Evolutionary conservation across 2,888 invertebrate species (phyloP), one percentile per base, ranked within the genome.

Genomic region (Corythucha ciliata): DNA sequence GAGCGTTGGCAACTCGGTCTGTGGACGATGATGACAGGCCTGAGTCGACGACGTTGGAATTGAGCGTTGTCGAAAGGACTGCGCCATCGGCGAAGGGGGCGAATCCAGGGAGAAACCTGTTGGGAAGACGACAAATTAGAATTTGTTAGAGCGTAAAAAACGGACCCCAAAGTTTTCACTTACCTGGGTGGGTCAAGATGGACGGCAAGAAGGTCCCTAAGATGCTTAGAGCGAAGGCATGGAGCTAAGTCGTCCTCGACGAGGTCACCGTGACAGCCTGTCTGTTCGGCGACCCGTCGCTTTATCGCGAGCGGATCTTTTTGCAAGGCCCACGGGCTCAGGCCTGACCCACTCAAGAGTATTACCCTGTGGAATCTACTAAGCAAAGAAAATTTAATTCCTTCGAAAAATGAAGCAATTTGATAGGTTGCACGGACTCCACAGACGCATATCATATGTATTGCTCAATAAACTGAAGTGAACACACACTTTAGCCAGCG

Each of bases 41-140:
- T 26, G 55, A 29, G 56, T 52, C 53, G 53, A 48, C 40, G 46
- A 56, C 56, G 26, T 52, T 51, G 27, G 59, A 56, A 37, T 54
- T 54, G 32, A 60, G 50, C 29, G 54, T 50, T 14, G 61, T 58
- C 1, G 68, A 77, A 59, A 88, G 77, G 57, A 88, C 85, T 22
- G 87, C 87, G 60, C 91, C 91, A 69, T 93, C 93, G 60, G 91
- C 81, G 67, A 92, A 91, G 2, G 93, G 93, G n/a, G 91, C 93
- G 67, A 92, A 93, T 20, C 88, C 88, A 27, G 87, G 82, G 48
- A 91, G 76, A 68, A 88, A 89, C 61, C 81, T 72, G 52, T 10
- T 45, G 39, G 5, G 41, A n/a, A n/a, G n/a, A n/a, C n/a, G n/a
- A n/a, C n/a, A n/a, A n/a, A n/a, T n/a, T n/a, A n/a, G n/a, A n/a